Base-by-base conservation (phyloP, 2,113 vertebrate genomes). In the Chiloscyllium plagiosum region DNA sequence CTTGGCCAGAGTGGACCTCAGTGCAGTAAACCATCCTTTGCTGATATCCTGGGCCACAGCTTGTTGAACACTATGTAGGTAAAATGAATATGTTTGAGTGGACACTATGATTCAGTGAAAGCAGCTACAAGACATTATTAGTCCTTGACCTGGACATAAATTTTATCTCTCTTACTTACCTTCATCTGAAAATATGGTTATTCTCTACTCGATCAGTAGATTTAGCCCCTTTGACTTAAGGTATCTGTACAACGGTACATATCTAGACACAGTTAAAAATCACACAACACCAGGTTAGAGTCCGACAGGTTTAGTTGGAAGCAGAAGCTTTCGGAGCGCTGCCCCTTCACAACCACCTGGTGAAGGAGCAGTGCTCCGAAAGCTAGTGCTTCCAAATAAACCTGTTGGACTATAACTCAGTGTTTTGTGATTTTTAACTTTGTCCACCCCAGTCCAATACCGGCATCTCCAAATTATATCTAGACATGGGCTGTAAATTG, bases 1-100 rank as follows among this genome's bases (percentile, higher is more conserved):
- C 97, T 86, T 95, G 96, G 96, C 96, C 96, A 52, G 97, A 97
- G 33, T 72, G 96, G 86, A 97, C 89, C 96, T 96, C 96, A n/a
- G 97, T 97, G 96, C 99, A 99, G 96, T 97, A 98, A 0, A 98
- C 97, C 76, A 98, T 97, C 94, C 98, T 98, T 96, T 98, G 98
- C 96, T 96, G 97, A 96, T 97, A 97, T 95, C 97, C 97, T 95
- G 97, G 96, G 6, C 98, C 98, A 95, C 99, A 99, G 96, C 97
- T 98, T 96, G 96, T 96, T 70, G 98, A 98, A 97, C 99, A 99
- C 99, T 99, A 96, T 86, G 97, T 97, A 85, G 90, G 97, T 87
- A 96, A 47, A 76, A 76, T 78, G 61, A 94, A 78, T 90, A 66
- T 65, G 61, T 65, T 92, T 10, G 2, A 66, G 22, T 65, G 15